phyloP scores from a whole-genome alignment of 1,140 invertebrate genomes.

The Hydropsyche tenuis region DNA sequence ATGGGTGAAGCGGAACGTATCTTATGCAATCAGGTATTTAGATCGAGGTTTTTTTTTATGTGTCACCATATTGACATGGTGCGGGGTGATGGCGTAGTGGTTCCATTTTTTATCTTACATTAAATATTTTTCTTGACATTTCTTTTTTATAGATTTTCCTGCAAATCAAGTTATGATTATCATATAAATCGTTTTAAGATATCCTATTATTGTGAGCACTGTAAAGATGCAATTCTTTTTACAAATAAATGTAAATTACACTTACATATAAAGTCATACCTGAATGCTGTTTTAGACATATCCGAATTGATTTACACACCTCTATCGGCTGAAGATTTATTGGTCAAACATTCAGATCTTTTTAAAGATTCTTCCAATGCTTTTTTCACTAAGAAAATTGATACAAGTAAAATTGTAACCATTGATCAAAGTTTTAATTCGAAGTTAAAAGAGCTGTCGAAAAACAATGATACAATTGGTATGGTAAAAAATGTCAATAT shows the following conservation, averaged over 20 bases:
- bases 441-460: no score
- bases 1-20: no score
- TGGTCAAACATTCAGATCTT: neutral
- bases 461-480: no score
- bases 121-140: constrained; percentile 33
- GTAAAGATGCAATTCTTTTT: constrained; percentile 53
- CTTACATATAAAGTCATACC: constrained; percentile 58
- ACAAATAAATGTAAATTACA: constrained; percentile 59
- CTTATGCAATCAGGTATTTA: no score
- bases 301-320: constrained; percentile 45
- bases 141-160: constrained; percentile 59
- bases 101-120: no score
- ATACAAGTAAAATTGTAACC: neutral
- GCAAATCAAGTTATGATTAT: constrained; percentile 56
- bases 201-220: constrained; percentile 55
- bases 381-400: neutral
- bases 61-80: no score
- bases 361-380: neutral
- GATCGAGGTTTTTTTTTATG: no score
- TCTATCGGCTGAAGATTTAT: neutral
- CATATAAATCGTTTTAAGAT: constrained; percentile 59
- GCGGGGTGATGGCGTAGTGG: no score
- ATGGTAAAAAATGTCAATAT: no score
- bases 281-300: constrained; percentile 56
- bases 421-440: neutral